Conservation (phyloP, 2,888 invertebrate genomes). For the Gandaritis pyraliata region DNA sequence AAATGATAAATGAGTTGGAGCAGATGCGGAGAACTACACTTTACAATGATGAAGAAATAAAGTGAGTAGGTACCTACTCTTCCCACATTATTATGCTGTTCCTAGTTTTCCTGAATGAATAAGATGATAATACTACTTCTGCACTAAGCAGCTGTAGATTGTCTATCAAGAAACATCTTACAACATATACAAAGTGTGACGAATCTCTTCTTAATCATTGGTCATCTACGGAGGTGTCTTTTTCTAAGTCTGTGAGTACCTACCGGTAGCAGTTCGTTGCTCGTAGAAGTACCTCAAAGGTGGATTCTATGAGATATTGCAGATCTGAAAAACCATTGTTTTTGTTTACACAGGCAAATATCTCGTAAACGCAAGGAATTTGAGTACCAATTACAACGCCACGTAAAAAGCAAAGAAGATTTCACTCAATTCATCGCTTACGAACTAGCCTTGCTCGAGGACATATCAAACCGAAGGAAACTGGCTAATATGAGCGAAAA, state of each 20-base stretch:
- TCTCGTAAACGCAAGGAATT: slow-evolving; percentile 88
- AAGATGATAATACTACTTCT: neutral
- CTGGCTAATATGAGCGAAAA: slow-evolving; percentile 84
- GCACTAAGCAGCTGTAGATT: neutral
- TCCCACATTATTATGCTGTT: neutral
- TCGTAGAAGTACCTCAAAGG: no score
- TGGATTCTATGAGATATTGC: neutral
- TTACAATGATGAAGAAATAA: slow-evolving; percentile 88
- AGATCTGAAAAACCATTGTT: neutral
- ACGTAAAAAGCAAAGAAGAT: slow-evolving; percentile 88
- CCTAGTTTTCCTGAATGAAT: slow-evolving; percentile 8
- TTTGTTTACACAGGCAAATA: slow-evolving; percentile 83
- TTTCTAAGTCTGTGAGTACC: no score
- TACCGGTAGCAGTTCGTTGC: no score
- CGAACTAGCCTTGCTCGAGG: slow-evolving; percentile 87
- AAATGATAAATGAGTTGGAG: slow-evolving; percentile 91
- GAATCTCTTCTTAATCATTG: no score
- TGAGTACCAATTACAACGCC: slow-evolving; percentile 89
- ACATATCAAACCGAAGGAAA: slow-evolving; percentile 86
- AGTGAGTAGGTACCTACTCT: slow-evolving; percentile 77
- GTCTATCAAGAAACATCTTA: neutral
- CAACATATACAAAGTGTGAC: neutral
- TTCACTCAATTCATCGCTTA: slow-evolving; percentile 89
- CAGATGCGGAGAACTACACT: slow-evolving; percentile 89
- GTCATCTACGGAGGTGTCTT: no score